Conservation (phyloP, 30 jellyfish, hydroid and myxozoan genomes). For the Turritopsis rubra region DNA sequence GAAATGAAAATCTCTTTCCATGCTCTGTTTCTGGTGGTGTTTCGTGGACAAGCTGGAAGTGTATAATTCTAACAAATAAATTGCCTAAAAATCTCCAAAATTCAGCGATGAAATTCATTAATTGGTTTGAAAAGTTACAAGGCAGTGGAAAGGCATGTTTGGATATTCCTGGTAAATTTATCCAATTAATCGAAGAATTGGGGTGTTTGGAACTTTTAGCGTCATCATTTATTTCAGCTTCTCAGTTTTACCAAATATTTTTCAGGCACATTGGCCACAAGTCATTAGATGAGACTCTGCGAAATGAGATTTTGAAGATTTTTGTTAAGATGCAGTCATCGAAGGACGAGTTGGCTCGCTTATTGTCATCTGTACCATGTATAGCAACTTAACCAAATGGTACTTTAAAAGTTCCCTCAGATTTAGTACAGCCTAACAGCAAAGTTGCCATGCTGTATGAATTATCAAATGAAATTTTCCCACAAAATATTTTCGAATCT, state of each 20-base stretch:
- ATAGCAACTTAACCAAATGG: conserved; percentile 30
- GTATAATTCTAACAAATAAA: background rate
- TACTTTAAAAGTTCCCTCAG: conserved; percentile 3
- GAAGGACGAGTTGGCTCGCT: background rate
- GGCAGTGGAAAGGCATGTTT: conserved; percentile 4
- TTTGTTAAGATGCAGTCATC: background rate
- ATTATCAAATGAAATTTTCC: conserved; percentile 49
- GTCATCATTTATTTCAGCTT: background rate
- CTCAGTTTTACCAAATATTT: background rate
- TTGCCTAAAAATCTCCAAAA: background rate
- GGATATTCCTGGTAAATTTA: background rate
- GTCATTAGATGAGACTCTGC: background rate
- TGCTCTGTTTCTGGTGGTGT: background rate
- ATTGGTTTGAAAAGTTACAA: background rate
- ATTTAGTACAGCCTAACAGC: conserved; percentile 28
- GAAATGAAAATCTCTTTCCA: background rate
- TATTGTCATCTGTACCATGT: background rate
- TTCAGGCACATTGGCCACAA: background rate
- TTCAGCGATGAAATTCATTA: background rate
- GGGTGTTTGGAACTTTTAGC: background rate
- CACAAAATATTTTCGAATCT: background rate
- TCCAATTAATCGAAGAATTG: background rate
- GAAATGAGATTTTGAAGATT: background rate
- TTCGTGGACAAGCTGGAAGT: background rate
- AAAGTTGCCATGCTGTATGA: conserved; percentile 44